Base-by-base conservation (phyloP, 2,113 vertebrate species). In the Coreoperca whiteheadi region DNA sequence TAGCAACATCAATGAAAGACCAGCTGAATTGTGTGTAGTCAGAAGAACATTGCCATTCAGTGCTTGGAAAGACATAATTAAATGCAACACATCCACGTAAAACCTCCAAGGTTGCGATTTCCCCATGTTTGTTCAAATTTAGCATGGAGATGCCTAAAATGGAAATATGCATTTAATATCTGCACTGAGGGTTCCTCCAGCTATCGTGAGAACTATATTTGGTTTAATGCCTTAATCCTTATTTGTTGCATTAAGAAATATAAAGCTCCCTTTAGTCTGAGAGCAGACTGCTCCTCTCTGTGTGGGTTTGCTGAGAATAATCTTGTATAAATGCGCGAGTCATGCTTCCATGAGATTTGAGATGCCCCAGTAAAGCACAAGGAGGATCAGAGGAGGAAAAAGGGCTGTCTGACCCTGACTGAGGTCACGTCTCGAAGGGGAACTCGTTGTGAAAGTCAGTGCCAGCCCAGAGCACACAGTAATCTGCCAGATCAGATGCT, bases 171-270 rank as follows among this genome's bases (percentile, higher is more conserved):
- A 79, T 21, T n/a, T n/a, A n/a, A n/a, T n/a, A n/a, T n/a, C n/a
- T n/a, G n/a, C n/a, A 30, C 70, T 77, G 50, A 85, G 70, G 68
- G 76, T 84, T 91, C 87, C 78, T 83, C 61, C 74, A 90, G 83
- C 85, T 78, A 78, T 89, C 74, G 51, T 81, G 82, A 88, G 77
- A 90, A 85, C 91, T 90, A 84, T 91, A 88, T 93, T 92, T 92
- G 84, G 84, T 87, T 89, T 89, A 92, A 91, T 88, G 82, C 87
- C 67, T 83, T 90, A 90, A 92, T 94, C 90, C 90, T 84, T 86
- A 88, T 91, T 91, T 89, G 74, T 86, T 90, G 87, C 81, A 90
- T 92, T 90, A 92, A 85, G 85, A 88, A 89, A 91, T 74, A 88
- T 91, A 91, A 89, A 87, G 85, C 91, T 57, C 77, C 56, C 85